Conservation (phyloP, 2,888 invertebrate species). For the Drosophila aldrichi region DNA sequence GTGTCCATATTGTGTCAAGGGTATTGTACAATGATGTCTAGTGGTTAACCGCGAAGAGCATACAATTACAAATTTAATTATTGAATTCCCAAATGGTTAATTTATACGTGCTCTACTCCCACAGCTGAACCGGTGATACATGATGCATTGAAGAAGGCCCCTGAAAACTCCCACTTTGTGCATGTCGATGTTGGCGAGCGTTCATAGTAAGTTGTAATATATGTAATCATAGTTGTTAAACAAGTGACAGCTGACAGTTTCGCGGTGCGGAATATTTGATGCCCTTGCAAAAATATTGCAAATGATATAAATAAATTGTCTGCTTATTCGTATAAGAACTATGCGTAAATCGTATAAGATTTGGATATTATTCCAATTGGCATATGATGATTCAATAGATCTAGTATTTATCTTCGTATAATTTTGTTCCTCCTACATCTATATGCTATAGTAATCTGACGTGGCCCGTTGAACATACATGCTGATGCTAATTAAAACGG, state of each 20-base stretch:
- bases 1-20: constrained; percentile 95
- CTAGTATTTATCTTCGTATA: not conserved
- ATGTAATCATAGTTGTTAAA: constrained; percentile 15
- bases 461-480: not conserved
- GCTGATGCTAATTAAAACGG: too few relatives aligned
- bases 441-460: not conserved
- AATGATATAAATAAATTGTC: not conserved
- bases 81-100: constrained; percentile 7
- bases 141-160: constrained; percentile 88
- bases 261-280: not conserved
- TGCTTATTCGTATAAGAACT: not conserved
- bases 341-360: not conserved
- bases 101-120: constrained; percentile 12
- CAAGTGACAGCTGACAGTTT: not conserved
- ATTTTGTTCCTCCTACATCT: too few relatives aligned
- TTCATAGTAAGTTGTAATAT: constrained; percentile 88
- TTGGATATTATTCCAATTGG: not conserved
- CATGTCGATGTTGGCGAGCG: constrained; percentile 93
- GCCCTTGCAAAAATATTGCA: not conserved
- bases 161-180: constrained; percentile 89
- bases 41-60: constrained; percentile 22
- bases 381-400: not conserved
- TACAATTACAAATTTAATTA: constrained; percentile 25
- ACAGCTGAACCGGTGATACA: constrained; percentile 92
- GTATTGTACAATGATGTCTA: constrained; percentile 86